Conservation (phyloP, 2,113 vertebrate species). For the Callocephalon fimbriatum region DNA sequence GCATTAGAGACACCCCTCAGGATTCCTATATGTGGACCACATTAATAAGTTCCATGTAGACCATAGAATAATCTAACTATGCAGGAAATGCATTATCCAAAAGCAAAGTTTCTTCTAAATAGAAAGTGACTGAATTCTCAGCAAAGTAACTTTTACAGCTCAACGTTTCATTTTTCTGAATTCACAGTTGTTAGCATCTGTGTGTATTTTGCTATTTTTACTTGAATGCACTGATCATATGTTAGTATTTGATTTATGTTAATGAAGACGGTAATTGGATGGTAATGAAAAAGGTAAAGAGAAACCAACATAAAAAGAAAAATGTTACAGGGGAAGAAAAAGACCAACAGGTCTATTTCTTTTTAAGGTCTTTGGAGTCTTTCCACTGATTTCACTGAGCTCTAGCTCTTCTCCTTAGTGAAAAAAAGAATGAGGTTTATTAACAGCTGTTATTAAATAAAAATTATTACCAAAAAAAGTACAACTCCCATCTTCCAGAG, state of each 20-base stretch:
- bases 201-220: not conserved
- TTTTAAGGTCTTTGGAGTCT: not conserved
- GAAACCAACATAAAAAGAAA: not conserved
- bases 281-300: not conserved
- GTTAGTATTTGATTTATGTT: constrained; percentile 9
- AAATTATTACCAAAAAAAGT: not conserved
- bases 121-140: not conserved
- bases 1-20: not conserved
- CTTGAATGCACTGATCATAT: not conserved
- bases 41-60: not conserved
- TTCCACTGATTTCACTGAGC: not conserved
- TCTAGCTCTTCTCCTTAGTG: not conserved
- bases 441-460: not conserved
- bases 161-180: not conserved
- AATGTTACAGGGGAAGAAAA: not conserved
- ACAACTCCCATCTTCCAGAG: not conserved
- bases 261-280: not conserved
- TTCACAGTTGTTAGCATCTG: not conserved
- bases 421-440: not conserved
- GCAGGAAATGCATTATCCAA: not conserved
- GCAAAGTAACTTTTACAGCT: not conserved
- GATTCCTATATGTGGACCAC: not conserved
- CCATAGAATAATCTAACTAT: not conserved
- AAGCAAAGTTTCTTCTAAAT: constrained; percentile 11
- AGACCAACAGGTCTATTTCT: not conserved